These are phyloP conservation scores for Hormiphora californensis DNA, from an alignment of 37 sponge, comb jelly and placozoan genomes.

Conservation along the genomic window DNA sequence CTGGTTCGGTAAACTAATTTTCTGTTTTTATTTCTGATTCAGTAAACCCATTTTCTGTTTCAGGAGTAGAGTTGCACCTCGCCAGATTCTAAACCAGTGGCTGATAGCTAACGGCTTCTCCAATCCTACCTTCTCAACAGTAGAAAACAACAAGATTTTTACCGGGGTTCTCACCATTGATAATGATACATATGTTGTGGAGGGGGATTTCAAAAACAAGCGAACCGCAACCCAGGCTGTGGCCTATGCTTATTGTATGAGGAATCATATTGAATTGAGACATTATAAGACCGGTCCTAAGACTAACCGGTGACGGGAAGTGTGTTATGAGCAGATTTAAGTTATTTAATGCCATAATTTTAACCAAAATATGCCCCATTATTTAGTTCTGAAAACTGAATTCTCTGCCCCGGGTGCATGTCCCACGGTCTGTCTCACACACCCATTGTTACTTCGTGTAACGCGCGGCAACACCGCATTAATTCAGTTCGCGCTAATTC, in stretches of 20 bases:
- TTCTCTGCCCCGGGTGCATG: too few relatives aligned
- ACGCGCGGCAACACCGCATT: too few relatives aligned
- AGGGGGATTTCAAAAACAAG: conserved; percentile 45
- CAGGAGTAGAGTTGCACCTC: conserved; percentile 23
- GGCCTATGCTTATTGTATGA: conserved; percentile 33
- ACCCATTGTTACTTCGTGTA: too few relatives aligned
- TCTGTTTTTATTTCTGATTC: too few relatives aligned
- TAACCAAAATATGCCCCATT: too few relatives aligned
- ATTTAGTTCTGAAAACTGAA: too few relatives aligned
- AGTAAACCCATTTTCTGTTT: background rate
- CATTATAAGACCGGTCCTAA: conserved; percentile 42
- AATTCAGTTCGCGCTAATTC: too few relatives aligned
- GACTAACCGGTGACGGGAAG: too few relatives aligned
- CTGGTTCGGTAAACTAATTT: background rate
- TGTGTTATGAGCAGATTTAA: too few relatives aligned
- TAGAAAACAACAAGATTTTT: background rate
- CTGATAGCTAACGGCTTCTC: conserved; percentile 37
- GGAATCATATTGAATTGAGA: conserved; percentile 24
- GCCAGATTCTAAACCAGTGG: conserved; percentile 41
- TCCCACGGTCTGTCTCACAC: too few relatives aligned
- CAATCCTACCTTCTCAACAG: conserved; percentile 12
- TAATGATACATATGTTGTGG: conserved; percentile 12
- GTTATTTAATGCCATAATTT: too few relatives aligned
- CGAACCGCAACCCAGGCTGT: conserved; percentile 26
- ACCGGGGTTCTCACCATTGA: conserved; percentile 17